Conservation (phyloP, 2,797 vertebrate species). For the Gymnoscopelus microlampas region DNA sequence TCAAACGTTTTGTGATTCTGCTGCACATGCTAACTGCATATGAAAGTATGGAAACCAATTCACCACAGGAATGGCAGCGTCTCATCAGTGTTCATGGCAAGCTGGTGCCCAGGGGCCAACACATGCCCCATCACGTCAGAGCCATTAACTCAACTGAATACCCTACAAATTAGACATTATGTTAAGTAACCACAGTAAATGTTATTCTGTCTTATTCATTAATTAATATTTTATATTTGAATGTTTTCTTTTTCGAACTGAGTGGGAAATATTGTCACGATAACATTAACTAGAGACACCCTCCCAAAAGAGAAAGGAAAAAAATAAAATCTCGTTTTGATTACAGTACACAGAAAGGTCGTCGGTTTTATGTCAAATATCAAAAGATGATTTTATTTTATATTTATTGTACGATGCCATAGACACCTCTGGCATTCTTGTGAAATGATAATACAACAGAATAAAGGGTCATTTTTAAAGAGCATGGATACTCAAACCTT, state of each 20-base stretch:
- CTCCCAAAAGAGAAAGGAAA: too few relatives aligned
- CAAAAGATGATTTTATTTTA: too few relatives aligned
- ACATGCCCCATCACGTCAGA: constrained; percentile 7
- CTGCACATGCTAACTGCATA: constrained; percentile 27
- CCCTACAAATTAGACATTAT: constrained; percentile 19
- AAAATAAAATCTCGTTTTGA: too few relatives aligned
- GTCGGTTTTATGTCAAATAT: too few relatives aligned
- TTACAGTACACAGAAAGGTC: too few relatives aligned
- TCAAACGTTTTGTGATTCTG: constrained; percentile 46
- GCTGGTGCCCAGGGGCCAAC: constrained; percentile 22
- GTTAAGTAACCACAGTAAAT: neutral
- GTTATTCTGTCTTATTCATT: neutral
- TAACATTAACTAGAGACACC: too few relatives aligned
- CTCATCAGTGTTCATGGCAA: constrained; percentile 31
- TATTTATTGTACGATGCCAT: too few relatives aligned
- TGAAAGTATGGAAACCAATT: constrained; percentile 40
- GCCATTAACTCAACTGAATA: constrained; percentile 13
- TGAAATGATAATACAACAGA: too few relatives aligned
- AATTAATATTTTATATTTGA: too few relatives aligned
- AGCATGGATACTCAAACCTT: too few relatives aligned
- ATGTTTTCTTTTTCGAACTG: neutral
- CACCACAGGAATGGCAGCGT: constrained; percentile 21
- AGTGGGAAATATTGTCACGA: neutral
- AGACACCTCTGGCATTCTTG: too few relatives aligned
- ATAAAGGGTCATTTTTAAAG: too few relatives aligned